phyloP scores from a whole-genome alignment of 2,888 invertebrate genomes.

The Metacarcinus magister region DNA sequence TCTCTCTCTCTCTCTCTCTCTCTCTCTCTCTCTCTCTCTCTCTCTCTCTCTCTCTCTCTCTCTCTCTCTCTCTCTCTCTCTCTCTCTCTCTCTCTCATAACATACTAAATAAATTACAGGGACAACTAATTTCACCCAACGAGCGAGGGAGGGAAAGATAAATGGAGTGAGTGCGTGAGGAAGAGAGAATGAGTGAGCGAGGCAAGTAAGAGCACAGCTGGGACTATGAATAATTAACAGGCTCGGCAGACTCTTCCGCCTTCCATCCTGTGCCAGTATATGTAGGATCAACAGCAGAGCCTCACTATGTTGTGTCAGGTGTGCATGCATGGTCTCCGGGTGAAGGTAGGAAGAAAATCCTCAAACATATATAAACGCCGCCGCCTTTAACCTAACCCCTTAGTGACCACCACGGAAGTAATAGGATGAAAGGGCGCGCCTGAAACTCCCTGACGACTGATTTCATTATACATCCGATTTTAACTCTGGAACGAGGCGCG shows the following conservation, averaged over 20 bases:
- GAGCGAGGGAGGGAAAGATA: slow-evolving; percentile 33
- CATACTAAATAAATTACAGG: slow-evolving; percentile 10
- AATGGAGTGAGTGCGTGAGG: slow-evolving; percentile 40
- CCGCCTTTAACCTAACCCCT: not conserved
- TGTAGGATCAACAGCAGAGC: not conserved
- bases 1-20: slow-evolving; percentile 30
- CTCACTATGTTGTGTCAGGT: not conserved
- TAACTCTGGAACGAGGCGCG: not conserved
- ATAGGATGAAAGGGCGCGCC: not conserved
- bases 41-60: slow-evolving; percentile 33
- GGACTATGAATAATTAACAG: slow-evolving; percentile 5
- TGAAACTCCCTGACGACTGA: not conserved
- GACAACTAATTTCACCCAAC: not conserved
- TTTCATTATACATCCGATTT: not conserved
- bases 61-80: slow-evolving; percentile 45
- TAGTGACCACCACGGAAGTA: not conserved
- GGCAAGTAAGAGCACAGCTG: not conserved
- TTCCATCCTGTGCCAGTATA: not conserved
- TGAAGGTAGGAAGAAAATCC: not conserved
- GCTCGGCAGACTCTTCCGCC: not conserved
- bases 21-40: slow-evolving; percentile 39
- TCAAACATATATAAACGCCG: not conserved
- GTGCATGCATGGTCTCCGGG: not conserved
- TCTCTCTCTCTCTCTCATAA: slow-evolving; percentile 19
- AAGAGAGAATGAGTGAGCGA: slow-evolving; percentile 42